Base-by-base conservation (phyloP, 2,113 vertebrate genomes). In the Dermatemys mawii region DNA sequence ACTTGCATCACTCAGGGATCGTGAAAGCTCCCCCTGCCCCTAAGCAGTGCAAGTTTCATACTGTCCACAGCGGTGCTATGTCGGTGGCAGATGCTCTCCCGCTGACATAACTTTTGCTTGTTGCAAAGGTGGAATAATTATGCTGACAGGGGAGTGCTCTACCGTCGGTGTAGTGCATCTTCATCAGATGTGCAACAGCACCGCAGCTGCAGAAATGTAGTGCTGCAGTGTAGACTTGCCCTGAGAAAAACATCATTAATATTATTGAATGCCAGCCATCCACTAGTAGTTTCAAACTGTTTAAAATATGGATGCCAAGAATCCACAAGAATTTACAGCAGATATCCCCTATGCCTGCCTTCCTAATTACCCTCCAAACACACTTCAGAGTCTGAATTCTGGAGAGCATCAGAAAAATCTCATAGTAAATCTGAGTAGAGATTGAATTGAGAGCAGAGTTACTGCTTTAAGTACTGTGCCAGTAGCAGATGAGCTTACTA, bases 401-500 rank as follows among this genome's bases (percentile, higher is more conserved):
- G 26, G 16, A 67, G 63, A 86, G 67, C 92, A 89, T 88, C 83
- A 92, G 83, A 70, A 89, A 89, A 86, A 35, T 86, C 90, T 89
- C 83, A 75, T 14, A 80, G 55, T 88, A 95, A 95, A 94, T 95
- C 96, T 90, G 89, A 53, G 49, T 44, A 41, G 79, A 78, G 84
- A 81, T 92, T 88, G 50, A 90, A 80, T 50, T 51, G 51, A 93
- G 70, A 93, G 89, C 60, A 79, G 22, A 87, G 92, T 83, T 86
- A 6, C 78, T 83, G 91, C 90, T 83, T 78, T 32, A 57, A 81
- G 80, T 41, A 9, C 48, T 54, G 63, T 55, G 81, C 89, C 90
- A 93, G 83, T 41, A 95, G 88, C 89, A 87, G 83, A 87, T 9
- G 17, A 94, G 86, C 75, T 95, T 89, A 83, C 54, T 96, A 88